Base-by-base conservation (phyloP, 2,113 vertebrate genomes). In the Gadus macrocephalus region DNA sequence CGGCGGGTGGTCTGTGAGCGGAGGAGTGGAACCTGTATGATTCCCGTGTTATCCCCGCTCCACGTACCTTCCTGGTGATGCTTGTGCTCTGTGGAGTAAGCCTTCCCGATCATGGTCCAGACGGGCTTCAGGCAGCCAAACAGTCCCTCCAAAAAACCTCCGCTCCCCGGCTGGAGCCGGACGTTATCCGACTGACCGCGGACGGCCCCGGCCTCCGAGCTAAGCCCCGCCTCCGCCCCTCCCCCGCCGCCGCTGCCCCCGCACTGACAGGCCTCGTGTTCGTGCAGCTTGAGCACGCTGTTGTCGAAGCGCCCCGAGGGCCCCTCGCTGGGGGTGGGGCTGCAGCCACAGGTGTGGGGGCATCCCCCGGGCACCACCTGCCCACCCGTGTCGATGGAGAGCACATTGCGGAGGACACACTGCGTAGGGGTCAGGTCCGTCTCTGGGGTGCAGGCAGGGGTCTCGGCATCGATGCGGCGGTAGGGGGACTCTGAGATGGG, bases 71-170 rank as follows among this genome's bases (percentile, higher is more conserved):
- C 95, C 1, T 94, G 92, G 67, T 89, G 94, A 35, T 96, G 94
- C 83, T 98, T 98, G 90, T 97, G 94, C 80, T 98, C 96, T 1
- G 95, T 95, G 67, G 94, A 94, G 85, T 98, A 98, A 58, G 96
- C 95, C 84, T 97, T 97, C 83, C 96, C 96, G 19, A 98, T 95
- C 95, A 98, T 97, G 74, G 93, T 96, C 96, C 96, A 98, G 60
- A 98, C 96, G 15, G 96, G 96, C 64, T 92, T 95, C 62, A 98
- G 89, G 84, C 96, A 98, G 27, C 96, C 95, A 76, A 97, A 98
- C 42, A 97, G 93, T 80, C 96, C 96, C 82, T 97, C 95, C 76
- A 98, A 92, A 87, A 98, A 97, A 15, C 96, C 95, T 17, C 93
- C 95, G 31, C 92, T 94, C 9, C 92, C 93, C 4, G 92, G 91